These are phyloP conservation scores for Hylaeus volcanicus DNA, from an alignment of 1,140 invertebrate species.

Conservation along the genomic window DNA sequence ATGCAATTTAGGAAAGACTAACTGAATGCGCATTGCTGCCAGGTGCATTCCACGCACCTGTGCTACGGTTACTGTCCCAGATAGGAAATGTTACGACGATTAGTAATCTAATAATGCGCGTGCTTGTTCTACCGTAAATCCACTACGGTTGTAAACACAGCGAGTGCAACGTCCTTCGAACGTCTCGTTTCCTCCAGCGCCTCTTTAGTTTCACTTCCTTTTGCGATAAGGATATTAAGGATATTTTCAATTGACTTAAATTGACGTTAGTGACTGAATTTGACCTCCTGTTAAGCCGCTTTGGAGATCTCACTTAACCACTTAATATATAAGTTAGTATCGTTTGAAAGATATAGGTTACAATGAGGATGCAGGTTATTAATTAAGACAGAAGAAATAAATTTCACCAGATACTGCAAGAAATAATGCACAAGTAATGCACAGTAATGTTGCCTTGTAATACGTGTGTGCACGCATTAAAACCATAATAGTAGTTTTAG, in stretches of 20 bases:
- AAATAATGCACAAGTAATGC: too few relatives aligned
- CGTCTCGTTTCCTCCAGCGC: background rate
- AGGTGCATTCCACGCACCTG: background rate
- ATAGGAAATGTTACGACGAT: slow-evolving; percentile 1
- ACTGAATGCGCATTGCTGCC: background rate
- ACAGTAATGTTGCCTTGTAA: too few relatives aligned
- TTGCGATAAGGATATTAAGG: background rate
- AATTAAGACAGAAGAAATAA: too few relatives aligned
- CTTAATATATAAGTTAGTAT: too few relatives aligned
- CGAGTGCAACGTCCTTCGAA: slow-evolving; percentile 29
- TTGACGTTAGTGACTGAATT: too few relatives aligned
- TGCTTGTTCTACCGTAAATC: slow-evolving; percentile 35
- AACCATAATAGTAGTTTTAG: too few relatives aligned
- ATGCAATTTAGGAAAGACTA: background rate
- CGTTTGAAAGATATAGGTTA: too few relatives aligned
- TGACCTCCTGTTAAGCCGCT: too few relatives aligned
- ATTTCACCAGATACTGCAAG: too few relatives aligned
- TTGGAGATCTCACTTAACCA: too few relatives aligned
- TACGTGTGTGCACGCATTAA: too few relatives aligned
- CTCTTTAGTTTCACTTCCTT: background rate
- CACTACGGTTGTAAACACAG: slow-evolving; percentile 13
- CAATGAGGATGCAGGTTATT: too few relatives aligned
- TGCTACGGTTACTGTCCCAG: slow-evolving; percentile 22
- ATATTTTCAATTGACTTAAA: slow-evolving; percentile 10
- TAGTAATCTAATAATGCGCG: slow-evolving; percentile 22